Evolutionary conservation across 2,888 invertebrate genomes (phyloP), one percentile per base, ranked within the genome.

Genomic region (Rapana venosa): DNA sequence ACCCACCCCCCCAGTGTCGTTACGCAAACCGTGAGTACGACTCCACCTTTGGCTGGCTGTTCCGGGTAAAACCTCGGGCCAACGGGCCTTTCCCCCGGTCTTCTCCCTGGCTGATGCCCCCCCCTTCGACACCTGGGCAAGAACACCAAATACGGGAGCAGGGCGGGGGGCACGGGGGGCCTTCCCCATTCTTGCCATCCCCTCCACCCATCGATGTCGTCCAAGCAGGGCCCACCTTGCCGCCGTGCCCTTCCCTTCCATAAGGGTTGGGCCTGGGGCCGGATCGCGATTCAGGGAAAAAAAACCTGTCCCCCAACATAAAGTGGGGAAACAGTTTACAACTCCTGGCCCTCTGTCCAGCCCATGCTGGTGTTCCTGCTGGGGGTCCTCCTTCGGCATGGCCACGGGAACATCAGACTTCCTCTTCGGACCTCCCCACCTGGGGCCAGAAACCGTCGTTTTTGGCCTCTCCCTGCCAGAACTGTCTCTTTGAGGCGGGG

Each of bases 371-470:
- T 98, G 84, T 98, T 98, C 94, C 97, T 98, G 94, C 96, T 98
- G 94, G 98, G 98, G 96, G 97, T 98, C 83, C 98, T 98, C 95
- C 58, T 97, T 98, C 93, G 98, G 98, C 91, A 98, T 98, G 94
- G 97, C 98, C 95, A 98, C 98, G 97, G 98, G 98, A 98, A 98
- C 96, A 98, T 98, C 90, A 98, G 96, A 98, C 98, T 88, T 98
- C 98, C 95, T 96, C 98, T 98, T 96, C 97, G 98, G 95, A 98
- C 98, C 96, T 97, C 98, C 85, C 77, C 87, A 91, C 17, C 89
- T 94, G 0, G 93, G 93, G 70, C 93, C 93, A 32, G 90, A 93
- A 8, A 93, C 94, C 89, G 90, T 94, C 20, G 92, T 95, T 15
- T 91, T 95, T 87, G 96, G 95, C 5, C 90, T 95, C 88, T 95